Evolutionary conservation across 2,113 vertebrate species (phyloP).

Genomic region (Sylvia atricapilla): DNA sequence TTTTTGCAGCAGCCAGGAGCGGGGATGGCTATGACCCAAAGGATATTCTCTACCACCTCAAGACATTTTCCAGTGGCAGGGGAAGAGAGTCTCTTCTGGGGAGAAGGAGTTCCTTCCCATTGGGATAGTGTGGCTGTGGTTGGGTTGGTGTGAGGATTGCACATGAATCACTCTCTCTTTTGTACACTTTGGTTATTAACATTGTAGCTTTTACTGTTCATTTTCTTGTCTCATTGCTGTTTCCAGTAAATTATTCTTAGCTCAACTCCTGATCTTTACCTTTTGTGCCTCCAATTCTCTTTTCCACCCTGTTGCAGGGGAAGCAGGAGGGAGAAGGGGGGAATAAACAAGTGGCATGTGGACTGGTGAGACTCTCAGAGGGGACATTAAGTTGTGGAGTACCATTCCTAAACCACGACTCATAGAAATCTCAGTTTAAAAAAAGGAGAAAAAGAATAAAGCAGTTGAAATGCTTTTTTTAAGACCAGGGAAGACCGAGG

Average conservation of each 20-base stretch:
- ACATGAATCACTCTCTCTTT: not conserved
- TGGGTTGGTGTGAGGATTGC: not conserved
- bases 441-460: not conserved
- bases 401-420: not conserved
- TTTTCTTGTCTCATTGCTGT: not conserved
- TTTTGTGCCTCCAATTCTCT: not conserved
- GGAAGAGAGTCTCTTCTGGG: not conserved
- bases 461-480: not conserved
- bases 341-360: not conserved
- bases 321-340: fast-evolving
- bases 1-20: not conserved
- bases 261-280: not conserved
- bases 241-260: not conserved
- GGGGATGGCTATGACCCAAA: not conserved
- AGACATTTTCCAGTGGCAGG: not conserved
- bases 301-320: not conserved
- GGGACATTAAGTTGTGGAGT: not conserved
- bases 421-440: not conserved
- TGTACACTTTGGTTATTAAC: not conserved
- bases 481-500: not conserved
- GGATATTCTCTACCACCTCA: not conserved
- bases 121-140: fast-evolving
- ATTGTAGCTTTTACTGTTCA: not conserved
- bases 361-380: not conserved
- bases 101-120: not conserved